Percentiles rank a stretch among this genome's conserved stretches.
Conservation (phyloP, 2,113 vertebrate species). For the Xiphophorus maculatus region DNA sequence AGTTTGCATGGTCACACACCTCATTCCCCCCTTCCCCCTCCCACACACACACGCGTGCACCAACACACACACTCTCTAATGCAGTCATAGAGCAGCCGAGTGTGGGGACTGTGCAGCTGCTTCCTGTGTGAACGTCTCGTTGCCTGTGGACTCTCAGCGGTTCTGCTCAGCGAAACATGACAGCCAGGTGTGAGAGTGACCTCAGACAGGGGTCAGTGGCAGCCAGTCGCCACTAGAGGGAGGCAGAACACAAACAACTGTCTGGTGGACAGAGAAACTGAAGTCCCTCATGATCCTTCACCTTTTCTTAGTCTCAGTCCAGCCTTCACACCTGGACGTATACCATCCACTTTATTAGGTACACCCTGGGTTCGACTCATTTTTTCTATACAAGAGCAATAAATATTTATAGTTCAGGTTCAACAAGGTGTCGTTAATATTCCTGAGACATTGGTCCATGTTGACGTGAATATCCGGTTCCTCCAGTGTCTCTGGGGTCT, state of each 20-base stretch:
- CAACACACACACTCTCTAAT: neutral
- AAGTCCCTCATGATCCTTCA: slow-evolving; percentile 16
- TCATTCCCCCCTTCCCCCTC: neutral
- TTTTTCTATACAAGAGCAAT: no score
- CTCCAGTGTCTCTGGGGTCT: no score
- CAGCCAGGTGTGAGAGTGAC: neutral
- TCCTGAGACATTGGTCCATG: no score
- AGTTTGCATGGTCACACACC: neutral
- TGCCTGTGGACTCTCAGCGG: neutral
- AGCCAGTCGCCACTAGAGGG: slow-evolving; percentile 47
- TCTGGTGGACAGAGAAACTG: neutral
- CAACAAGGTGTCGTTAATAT: no score
- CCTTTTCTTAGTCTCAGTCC: no score
- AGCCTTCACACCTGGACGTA: no score
- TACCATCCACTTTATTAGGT: no score
- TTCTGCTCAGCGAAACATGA: neutral
- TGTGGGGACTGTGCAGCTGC: slow-evolving; percentile 48
- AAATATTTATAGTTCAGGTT: no score
- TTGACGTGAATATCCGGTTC: no score
- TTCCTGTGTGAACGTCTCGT: slow-evolving; percentile 50
- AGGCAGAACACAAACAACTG: slow-evolving; percentile 20
- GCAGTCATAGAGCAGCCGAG: neutral
- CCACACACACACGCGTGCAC: neutral
- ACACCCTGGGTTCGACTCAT: no score
- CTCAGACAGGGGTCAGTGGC: neutral